Conservation (phyloP, 2,797 vertebrate genomes). For the Epinephelus malabaricus region DNA sequence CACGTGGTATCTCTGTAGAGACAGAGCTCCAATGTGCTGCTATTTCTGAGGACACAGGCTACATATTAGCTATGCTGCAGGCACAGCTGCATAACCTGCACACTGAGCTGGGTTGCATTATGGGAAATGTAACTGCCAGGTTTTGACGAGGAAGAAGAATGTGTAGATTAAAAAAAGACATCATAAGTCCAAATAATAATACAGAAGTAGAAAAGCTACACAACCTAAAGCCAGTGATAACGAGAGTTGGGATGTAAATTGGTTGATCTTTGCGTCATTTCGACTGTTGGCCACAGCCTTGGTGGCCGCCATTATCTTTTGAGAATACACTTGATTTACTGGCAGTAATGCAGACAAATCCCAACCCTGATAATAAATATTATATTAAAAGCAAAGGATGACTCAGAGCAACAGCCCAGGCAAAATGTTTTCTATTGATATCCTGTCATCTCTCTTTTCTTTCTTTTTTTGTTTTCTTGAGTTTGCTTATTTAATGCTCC, state of each 20-base stretch:
- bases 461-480: neutral
- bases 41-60: neutral
- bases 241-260: neutral
- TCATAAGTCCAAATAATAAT: too few relatives aligned
- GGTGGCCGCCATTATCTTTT: neutral
- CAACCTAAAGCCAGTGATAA: neutral
- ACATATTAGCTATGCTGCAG: neutral
- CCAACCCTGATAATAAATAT: neutral
- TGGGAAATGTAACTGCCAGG: neutral
- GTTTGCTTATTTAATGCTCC: neutral
- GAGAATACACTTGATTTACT: neutral
- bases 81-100: neutral
- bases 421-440: neutral
- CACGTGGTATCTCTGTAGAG: neutral
- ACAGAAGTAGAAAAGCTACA: neutral
- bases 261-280: neutral
- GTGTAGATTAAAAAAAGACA: neutral
- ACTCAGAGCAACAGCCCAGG: neutral
- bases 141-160: neutral
- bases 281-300: neutral
- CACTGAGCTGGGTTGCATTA: neutral
- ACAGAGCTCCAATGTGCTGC: too few relatives aligned
- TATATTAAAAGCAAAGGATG: neutral
- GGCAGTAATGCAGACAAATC: neutral
- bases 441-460: neutral